phyloP scores from a whole-genome alignment of 1,140 invertebrate genomes.

The Drosophila carrolli region DNA sequence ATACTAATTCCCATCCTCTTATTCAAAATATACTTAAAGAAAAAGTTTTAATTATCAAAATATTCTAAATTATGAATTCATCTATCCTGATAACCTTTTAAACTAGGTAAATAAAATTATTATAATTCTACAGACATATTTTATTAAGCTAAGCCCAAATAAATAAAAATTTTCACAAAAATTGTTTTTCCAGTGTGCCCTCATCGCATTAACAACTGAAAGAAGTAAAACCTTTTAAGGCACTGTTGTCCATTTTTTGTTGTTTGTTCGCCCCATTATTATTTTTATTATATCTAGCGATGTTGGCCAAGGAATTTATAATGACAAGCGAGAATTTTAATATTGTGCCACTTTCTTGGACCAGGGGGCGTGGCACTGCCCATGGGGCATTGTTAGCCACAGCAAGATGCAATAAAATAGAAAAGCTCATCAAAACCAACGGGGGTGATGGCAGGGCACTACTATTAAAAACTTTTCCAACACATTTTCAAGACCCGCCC shows the following conservation, averaged over 20 bases:
- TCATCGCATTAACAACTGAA: constrained; percentile 26
- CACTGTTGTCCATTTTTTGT: constrained; percentile 31
- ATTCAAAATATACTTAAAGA: constrained; percentile 2
- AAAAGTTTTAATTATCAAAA: not conserved
- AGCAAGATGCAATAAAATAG: constrained; percentile 76
- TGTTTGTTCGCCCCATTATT: constrained; percentile 33
- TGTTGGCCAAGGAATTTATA: constrained; percentile 61
- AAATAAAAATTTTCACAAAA: too few species aligned
- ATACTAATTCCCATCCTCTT: constrained; percentile 4
- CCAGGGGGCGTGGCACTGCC: constrained; percentile 44
- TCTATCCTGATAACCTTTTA: too few species aligned
- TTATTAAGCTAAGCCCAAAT: too few species aligned
- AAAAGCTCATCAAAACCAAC: constrained; percentile 68
- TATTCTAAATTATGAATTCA: too few species aligned
- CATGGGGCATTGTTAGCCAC: constrained; percentile 66
- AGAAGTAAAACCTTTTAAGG: constrained; percentile 29
- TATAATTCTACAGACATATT: too few species aligned
- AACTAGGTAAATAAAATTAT: too few species aligned
- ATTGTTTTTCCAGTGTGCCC: not conserved
- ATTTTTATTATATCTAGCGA: constrained; percentile 31
- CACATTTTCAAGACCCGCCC: constrained; percentile 40
- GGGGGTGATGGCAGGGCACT: constrained; percentile 31
- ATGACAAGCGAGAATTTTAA: constrained; percentile 79
- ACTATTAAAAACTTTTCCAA: constrained; percentile 77
- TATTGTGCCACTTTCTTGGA: constrained; percentile 55